These are phyloP conservation scores for Drosophila kepulauana DNA, from an alignment of 1,140 invertebrate genomes.

Conservation along the genomic window DNA sequence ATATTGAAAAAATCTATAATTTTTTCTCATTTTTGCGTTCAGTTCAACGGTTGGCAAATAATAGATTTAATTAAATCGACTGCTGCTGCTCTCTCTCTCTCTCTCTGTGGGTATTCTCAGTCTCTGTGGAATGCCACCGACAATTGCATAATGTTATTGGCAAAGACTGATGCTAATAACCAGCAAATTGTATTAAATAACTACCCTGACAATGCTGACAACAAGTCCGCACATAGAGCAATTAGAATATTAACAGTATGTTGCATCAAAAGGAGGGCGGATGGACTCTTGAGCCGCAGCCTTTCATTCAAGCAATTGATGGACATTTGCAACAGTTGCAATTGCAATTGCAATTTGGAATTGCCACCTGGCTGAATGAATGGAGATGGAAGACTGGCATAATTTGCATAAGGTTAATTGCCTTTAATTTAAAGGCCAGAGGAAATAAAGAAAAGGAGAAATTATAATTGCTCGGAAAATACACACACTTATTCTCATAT, in stretches of 20 bases:
- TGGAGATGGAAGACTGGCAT: neutral
- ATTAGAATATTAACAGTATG: conserved; percentile 11
- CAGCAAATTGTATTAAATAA: conserved; percentile 3
- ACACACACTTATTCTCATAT: conserved; percentile 6
- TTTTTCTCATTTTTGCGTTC: too few relatives aligned
- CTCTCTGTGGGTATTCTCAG: too few relatives aligned
- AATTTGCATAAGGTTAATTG: conserved; percentile 73
- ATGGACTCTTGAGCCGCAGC: neutral
- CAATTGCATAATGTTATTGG: too few relatives aligned
- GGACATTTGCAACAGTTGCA: neutral
- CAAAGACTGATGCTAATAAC: neutral
- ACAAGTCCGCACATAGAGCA: neutral
- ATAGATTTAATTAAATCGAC: too few relatives aligned
- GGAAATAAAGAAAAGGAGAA: conserved; percentile 44
- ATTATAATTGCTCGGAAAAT: conserved; percentile 61
- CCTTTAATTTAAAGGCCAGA: conserved; percentile 70
- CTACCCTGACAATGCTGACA: neutral
- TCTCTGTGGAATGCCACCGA: too few relatives aligned
- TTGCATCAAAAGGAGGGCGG: neutral
- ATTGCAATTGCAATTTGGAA: conserved; percentile 11
- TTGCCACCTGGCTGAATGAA: conserved; percentile 15
- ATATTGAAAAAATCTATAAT: too few relatives aligned
- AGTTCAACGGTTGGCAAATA: too few relatives aligned
- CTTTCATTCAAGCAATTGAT: conserved; percentile 13
- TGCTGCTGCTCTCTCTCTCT: too few relatives aligned